These are phyloP conservation scores for Leptinotarsa defecta DNA, from an alignment of 1,140 invertebrate species.

Conservation along the genomic window DNA sequence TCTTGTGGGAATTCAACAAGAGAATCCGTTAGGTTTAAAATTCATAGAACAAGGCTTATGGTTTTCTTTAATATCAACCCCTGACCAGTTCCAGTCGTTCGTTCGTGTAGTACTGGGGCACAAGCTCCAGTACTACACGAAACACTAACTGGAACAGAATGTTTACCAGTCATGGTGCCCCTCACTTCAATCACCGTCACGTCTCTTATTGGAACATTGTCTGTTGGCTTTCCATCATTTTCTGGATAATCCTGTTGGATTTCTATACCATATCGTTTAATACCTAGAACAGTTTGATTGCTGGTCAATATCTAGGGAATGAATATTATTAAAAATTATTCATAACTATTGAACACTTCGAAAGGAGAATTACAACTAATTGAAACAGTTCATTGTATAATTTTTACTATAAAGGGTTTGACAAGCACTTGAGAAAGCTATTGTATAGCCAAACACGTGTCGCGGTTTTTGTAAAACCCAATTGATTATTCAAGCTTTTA, in stretches of 20 bases:
- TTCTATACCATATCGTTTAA: conserved; percentile 25
- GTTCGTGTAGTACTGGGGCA: too few species aligned
- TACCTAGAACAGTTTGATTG: conserved; percentile 13
- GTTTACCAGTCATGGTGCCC: not conserved
- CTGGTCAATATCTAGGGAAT: too few species aligned
- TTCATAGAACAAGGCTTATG: not conserved
- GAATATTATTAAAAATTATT: not conserved
- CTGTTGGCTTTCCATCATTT: conserved; percentile 18
- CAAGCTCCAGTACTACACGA: conserved; percentile 28
- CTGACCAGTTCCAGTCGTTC: conserved; percentile 23
- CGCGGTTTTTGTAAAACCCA: too few species aligned
- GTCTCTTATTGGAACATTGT: conserved; percentile 31
- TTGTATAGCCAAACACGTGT: too few species aligned
- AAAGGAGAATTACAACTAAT: too few species aligned
- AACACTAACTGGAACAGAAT: conserved; percentile 23
- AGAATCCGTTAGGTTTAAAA: not conserved
- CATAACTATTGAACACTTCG: too few species aligned
- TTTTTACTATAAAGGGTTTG: too few species aligned
- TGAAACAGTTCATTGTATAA: too few species aligned
- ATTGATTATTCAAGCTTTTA: too few species aligned
- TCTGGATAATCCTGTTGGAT: conserved; percentile 31
- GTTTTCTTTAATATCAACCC: conserved; percentile 1
- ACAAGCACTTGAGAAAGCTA: too few species aligned
- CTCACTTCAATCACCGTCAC: conserved; percentile 22
- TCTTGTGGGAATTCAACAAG: not conserved